Conservation (phyloP, 2,113 vertebrate genomes). For the Spea bombifrons region DNA sequence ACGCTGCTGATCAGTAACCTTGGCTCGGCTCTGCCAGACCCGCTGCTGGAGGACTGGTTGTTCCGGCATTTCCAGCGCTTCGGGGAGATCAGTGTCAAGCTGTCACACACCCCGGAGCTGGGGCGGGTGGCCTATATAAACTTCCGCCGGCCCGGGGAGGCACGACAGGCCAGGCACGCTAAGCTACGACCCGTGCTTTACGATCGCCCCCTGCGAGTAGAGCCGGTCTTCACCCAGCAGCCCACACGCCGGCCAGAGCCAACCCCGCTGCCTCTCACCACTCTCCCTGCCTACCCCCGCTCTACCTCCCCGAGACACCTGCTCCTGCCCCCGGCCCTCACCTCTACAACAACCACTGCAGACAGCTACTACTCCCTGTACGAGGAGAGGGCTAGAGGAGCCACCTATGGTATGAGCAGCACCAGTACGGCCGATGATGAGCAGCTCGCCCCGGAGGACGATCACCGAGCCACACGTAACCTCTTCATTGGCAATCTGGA, state of each 20-base stretch:
- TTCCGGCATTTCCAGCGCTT: slow-evolving; percentile 97
- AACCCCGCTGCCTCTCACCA: slow-evolving; percentile 78
- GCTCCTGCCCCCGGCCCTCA: slow-evolving; percentile 69
- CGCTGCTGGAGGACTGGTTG: slow-evolving; percentile 91
- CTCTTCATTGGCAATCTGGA: slow-evolving; percentile 96
- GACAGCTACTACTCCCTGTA: slow-evolving; percentile 89
- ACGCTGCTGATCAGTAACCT: slow-evolving; percentile 92
- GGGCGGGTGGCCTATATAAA: slow-evolving; percentile 94
- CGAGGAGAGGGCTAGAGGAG: slow-evolving; percentile 85
- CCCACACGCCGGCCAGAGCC: slow-evolving; percentile 66
- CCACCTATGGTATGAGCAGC: slow-evolving; percentile 65
- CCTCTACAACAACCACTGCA: slow-evolving; percentile 79
- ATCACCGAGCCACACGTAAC: slow-evolving; percentile 92
- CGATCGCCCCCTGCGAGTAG: slow-evolving; percentile 87
- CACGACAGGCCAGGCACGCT: slow-evolving; percentile 88
- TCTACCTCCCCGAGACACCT: slow-evolving; percentile 81
- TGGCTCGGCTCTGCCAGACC: slow-evolving; percentile 87
- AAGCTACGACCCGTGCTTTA: slow-evolving; percentile 84
- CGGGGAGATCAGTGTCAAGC: slow-evolving; percentile 91
- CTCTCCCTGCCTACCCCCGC: slow-evolving; percentile 82
- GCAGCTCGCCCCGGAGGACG: slow-evolving; percentile 92
- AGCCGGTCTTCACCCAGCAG: slow-evolving; percentile 80
- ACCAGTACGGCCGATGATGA: slow-evolving; percentile 73
- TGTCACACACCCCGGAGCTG: slow-evolving; percentile 91
- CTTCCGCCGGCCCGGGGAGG: slow-evolving; percentile 89